Percentiles rank a stretch among this genome's conserved stretches.
phyloP scores from a whole-genome alignment of 1,140 invertebrate genomes.

The Meloidogyne floridensis region DNA sequence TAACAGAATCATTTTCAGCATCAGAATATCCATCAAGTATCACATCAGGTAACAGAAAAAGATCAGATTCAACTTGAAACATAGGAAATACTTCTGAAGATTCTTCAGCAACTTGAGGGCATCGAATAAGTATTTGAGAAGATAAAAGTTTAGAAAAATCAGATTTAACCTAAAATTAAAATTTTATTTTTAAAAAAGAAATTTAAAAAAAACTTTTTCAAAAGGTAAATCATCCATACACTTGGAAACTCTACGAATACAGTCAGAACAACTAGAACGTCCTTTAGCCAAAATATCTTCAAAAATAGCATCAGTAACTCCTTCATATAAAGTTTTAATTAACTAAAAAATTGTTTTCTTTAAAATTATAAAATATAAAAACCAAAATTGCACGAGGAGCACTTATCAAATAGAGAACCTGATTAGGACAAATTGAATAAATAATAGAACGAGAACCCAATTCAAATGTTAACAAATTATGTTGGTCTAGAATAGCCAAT shows the following conservation, averaged over 20 bases:
- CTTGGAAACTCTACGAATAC: slow-evolving; percentile 40
- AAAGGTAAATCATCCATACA: slow-evolving; percentile 26
- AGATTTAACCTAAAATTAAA: slow-evolving; percentile 33
- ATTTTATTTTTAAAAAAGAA: slow-evolving; percentile 8
- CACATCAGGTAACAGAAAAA: slow-evolving; percentile 35
- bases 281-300: slow-evolving; percentile 37
- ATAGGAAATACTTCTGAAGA: slow-evolving; percentile 18
- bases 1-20: background rate
- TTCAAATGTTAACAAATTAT: slow-evolving; percentile 44
- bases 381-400: slow-evolving; percentile 42
- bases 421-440: slow-evolving; percentile 35
- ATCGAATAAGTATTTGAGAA: slow-evolving; percentile 41
- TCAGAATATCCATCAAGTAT: slow-evolving; percentile 30
- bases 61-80: slow-evolving; percentile 33
- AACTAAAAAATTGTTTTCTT: background rate
- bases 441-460: slow-evolving; percentile 40
- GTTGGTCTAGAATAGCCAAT: slow-evolving; percentile 47
- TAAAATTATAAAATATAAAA: background rate
- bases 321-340: slow-evolving; percentile 42
- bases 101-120: slow-evolving; percentile 16
- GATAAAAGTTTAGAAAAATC: slow-evolving; percentile 31
- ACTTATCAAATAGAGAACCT: slow-evolving; percentile 35
- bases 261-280: slow-evolving; percentile 31
- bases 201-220: slow-evolving; percentile 35
- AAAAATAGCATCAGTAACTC: slow-evolving; percentile 33